Evolutionary conservation across 2,888 invertebrate species (phyloP), one percentile per base, ranked within the genome.

Genomic region (Congeria kusceri): DNA sequence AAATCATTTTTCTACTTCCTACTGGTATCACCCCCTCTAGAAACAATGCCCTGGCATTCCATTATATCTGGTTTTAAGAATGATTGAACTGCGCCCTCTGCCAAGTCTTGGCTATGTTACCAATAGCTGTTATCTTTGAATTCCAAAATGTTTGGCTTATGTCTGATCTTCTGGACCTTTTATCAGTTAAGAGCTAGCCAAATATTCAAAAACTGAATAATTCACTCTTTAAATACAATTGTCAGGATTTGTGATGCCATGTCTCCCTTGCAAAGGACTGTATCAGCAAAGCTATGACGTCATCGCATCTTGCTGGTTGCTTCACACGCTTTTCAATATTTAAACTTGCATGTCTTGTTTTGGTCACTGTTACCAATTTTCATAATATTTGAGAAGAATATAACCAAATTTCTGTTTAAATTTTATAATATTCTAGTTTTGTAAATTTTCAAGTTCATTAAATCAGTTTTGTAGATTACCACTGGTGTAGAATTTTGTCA

Each of bases 141-240:
- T 77, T 80, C 71, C 83, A 46, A 77, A 77, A 74, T 74, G 79
- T 69, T 83, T 83, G 79, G 83, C 83, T 83, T 73, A 66, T 73
- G 80, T 73, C 79, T 83, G 83, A 80, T 75, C 77, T 66, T 68
- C 28, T 49, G 61, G 83, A 77, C 83, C 66, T 67, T 67, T 83
- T 83, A 83, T 83, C 83, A 74, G 83, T 74, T 80, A 77, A 80
- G 68, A 56, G 65, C 46, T 68, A 69, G 80, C 76, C 80, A 71
- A 67, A 46, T 69, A 70, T 76, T 70, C 61, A 47, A 69, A 70
- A 65, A 53, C 64, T 47, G 62, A 74, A 63, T 67, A 53, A 56
- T 67, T 62, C 62, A 56, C 28, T 62, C 64, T 63, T 63, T 67
- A 72, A 72, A 64, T 72, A 72, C 71, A 47, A 72, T 64, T 72